Evolutionary conservation across 1,140 invertebrate genomes (phyloP).

Genomic region (Aricia agestis): DNA sequence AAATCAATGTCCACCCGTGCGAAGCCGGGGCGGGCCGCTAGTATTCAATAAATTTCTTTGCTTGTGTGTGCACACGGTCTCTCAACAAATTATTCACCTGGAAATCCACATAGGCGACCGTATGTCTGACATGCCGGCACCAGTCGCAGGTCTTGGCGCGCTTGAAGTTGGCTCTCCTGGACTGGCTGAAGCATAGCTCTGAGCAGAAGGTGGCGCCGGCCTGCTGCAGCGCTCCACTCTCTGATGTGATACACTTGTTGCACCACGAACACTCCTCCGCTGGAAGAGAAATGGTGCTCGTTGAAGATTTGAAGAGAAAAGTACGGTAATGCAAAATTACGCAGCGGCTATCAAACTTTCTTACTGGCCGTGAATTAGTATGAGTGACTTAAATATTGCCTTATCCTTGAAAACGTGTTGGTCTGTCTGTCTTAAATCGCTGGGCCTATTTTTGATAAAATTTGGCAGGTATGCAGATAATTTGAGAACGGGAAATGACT

Average conservation of each 20-base stretch:
- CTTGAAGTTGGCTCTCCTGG: conserved; percentile 90
- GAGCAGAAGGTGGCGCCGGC: conserved; percentile 85
- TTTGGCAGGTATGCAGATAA: too few species aligned
- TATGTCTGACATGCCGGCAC: conserved; percentile 92
- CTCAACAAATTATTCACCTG: conserved; percentile 45
- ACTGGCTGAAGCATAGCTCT: conserved; percentile 92
- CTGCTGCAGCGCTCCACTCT: conserved; percentile 77
- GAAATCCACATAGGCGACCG: conserved; percentile 94
- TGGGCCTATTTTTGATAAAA: too few species aligned
- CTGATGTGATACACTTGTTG: conserved; percentile 75
- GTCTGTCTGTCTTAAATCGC: too few species aligned
- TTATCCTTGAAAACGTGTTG: too few species aligned
- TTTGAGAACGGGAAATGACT: too few species aligned
- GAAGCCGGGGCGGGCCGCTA: too few species aligned
- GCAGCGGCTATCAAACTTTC: too few species aligned
- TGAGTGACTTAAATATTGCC: too few species aligned
- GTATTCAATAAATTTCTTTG: too few species aligned
- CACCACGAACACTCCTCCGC: conserved; percentile 78
- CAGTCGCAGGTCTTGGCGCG: conserved; percentile 95
- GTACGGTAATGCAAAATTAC: neutral
- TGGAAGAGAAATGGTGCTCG: conserved; percentile 29
- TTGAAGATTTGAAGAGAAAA: neutral
- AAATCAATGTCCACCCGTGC: too few species aligned
- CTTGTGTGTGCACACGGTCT: too few species aligned
- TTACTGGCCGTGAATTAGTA: too few species aligned